phyloP scores from a whole-genome alignment of 2,113 vertebrate genomes.

The Perca fluviatilis region DNA sequence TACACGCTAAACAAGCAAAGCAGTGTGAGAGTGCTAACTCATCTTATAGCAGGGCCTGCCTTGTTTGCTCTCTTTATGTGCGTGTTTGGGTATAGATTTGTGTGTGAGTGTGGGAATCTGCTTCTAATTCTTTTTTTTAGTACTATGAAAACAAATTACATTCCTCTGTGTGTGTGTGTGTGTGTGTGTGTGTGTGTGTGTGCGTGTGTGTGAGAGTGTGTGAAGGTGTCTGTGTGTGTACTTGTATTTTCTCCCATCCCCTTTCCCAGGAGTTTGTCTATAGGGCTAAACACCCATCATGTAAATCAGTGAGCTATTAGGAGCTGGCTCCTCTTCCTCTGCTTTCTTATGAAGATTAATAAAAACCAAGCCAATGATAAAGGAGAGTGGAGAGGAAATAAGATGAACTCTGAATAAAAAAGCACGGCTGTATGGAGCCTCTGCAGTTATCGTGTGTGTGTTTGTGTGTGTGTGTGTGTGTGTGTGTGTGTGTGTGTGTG shows the following conservation, averaged over 20 bases:
- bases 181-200: slow-evolving; percentile 7
- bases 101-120: slow-evolving; percentile 14
- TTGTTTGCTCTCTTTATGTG: slow-evolving; percentile 67
- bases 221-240: too few species aligned
- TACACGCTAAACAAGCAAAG: slow-evolving; percentile 82
- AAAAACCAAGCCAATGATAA: slow-evolving; percentile 63
- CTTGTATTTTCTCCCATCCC: slow-evolving; percentile 25
- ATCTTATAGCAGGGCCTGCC: slow-evolving; percentile 59
- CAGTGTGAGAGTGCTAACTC: slow-evolving; percentile 49
- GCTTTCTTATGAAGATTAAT: slow-evolving; percentile 75
- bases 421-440: slow-evolving; percentile 42
- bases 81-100: slow-evolving; percentile 30
- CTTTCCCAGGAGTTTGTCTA: slow-evolving; percentile 55
- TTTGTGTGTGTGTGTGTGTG: background rate
- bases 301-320: slow-evolving; percentile 75
- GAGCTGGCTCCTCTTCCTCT: slow-evolving; percentile 65
- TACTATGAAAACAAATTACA: slow-evolving; percentile 60
- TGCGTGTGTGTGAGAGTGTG: slow-evolving; percentile 5
- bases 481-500: background rate
- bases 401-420: slow-evolving; percentile 73
- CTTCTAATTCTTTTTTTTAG: slow-evolving; percentile 48
- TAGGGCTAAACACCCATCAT: slow-evolving; percentile 69
- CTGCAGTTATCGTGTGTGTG: slow-evolving; percentile 33
- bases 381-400: slow-evolving; percentile 60
- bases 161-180: slow-evolving; percentile 11